Percentiles rank a stretch among this genome's conserved stretches.
These are phyloP conservation scores for Naso thynnoides DNA, from an alignment of 2,797 vertebrate genomes.

Conservation along the genomic window DNA sequence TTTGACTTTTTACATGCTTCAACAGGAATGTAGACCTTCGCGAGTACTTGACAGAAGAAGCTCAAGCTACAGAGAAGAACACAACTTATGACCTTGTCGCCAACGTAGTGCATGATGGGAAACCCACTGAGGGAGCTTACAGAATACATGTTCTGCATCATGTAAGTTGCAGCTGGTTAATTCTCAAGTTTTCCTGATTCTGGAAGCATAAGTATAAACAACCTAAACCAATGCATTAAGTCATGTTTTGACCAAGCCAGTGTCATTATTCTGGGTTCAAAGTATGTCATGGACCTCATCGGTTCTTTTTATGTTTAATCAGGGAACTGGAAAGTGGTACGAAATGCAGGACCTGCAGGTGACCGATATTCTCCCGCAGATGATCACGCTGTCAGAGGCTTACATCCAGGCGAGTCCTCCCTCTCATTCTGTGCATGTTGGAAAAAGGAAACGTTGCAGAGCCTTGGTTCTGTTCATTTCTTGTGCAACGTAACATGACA, in stretches of 20 bases:
- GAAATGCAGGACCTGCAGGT: conserved; percentile 98
- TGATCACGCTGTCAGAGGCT: conserved; percentile 97
- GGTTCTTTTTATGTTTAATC: conserved; percentile 37
- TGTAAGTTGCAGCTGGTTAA: conserved; percentile 79
- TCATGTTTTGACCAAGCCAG: neutral
- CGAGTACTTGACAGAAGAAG: conserved; percentile 96
- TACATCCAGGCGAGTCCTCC: conserved; percentile 92
- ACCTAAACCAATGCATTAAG: neutral
- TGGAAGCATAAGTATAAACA: neutral
- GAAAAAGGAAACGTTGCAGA: neutral
- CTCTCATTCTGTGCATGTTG: neutral
- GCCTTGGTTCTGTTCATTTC: neutral
- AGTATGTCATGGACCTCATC: neutral
- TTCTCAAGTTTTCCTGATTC: neutral
- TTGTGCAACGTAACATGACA: neutral
- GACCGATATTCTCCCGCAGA: conserved; percentile 96
- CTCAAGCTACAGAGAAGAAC: conserved; percentile 89
- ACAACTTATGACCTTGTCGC: conserved; percentile 97
- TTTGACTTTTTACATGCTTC: neutral
- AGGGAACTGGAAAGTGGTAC: conserved; percentile 99
- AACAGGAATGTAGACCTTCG: conserved; percentile 94
- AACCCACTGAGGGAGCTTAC: conserved; percentile 94
- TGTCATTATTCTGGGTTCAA: neutral
- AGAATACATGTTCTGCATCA: conserved; percentile 97
- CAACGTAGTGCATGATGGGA: conserved; percentile 97